These are phyloP conservation scores for Epizoanthus ramosus DNA, from an alignment of 92 coral and sea anemone genomes.

Conservation along the genomic window DNA sequence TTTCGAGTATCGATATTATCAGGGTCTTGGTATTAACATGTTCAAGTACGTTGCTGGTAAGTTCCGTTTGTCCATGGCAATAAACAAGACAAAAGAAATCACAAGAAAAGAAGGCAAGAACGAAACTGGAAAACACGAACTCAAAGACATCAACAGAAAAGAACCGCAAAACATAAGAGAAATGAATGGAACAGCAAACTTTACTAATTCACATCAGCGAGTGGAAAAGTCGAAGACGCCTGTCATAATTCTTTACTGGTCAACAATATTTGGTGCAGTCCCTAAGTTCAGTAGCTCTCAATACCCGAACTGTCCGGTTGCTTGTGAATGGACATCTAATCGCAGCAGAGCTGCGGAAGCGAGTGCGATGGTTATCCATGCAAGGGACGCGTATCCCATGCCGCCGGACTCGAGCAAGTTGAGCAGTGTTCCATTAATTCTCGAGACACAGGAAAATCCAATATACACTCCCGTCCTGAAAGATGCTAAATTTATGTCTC, in stretches of 20 bases:
- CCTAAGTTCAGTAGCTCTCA: not conserved
- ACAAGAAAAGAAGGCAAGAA: no score
- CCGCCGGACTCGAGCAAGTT: not conserved
- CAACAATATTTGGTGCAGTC: constrained; percentile 31
- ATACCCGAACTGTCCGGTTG: not conserved
- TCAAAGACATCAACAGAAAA: no score
- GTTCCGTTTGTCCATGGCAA: no score
- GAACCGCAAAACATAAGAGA: no score
- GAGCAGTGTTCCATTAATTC: constrained; percentile 10
- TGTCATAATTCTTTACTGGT: constrained; percentile 21
- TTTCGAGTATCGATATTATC: no score
- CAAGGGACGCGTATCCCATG: constrained; percentile 27
- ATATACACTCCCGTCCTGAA: constrained; percentile 16
- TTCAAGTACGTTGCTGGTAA: no score
- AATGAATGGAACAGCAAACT: no score
- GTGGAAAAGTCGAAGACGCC: not conserved
- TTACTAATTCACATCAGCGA: no score
- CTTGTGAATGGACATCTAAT: constrained; percentile 20
- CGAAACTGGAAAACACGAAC: no score
- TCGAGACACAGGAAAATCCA: constrained; percentile 37
- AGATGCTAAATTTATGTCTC: not conserved
- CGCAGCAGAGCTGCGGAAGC: constrained; percentile 17
- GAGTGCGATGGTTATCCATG: constrained; percentile 35
- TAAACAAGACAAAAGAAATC: no score
- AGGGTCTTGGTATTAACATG: no score